Percentiles rank a stretch among this genome's conserved stretches.
These are phyloP conservation scores for Pomacea canaliculata DNA, from an alignment of 2,888 invertebrate species.

Conservation along the genomic window DNA sequence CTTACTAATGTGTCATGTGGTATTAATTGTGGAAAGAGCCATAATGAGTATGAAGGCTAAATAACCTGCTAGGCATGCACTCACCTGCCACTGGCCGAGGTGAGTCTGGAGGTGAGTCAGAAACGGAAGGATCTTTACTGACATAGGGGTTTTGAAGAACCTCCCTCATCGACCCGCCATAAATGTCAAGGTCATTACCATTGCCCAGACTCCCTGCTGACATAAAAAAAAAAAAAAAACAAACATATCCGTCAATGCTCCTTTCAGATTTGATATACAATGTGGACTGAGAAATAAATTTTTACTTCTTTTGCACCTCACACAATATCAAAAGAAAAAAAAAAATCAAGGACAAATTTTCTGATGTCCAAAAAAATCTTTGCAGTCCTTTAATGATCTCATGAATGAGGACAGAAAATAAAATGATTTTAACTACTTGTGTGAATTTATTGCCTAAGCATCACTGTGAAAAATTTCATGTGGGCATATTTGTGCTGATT, in stretches of 20 bases:
- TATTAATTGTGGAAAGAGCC: too few species aligned
- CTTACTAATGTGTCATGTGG: too few species aligned
- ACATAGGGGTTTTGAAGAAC: background rate
- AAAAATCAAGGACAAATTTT: background rate
- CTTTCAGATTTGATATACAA: too few species aligned
- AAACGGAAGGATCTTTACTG: background rate
- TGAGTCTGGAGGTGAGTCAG: slow-evolving; percentile 17
- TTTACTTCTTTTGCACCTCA: too few species aligned
- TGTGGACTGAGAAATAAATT: too few species aligned
- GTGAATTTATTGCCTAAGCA: too few species aligned
- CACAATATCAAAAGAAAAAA: too few species aligned
- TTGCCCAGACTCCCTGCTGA: background rate
- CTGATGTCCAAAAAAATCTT: background rate
- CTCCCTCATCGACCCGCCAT: slow-evolving; percentile 13
- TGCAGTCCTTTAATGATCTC: background rate
- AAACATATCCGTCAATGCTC: too few species aligned
- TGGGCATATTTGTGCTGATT: too few species aligned
- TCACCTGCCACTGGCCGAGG: slow-evolving; percentile 20
- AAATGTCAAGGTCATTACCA: slow-evolving; percentile 9
- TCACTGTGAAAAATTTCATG: too few species aligned
- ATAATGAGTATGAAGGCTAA: too few species aligned
- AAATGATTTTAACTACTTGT: background rate
- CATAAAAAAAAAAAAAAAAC: too few species aligned
- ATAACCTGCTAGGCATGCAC: background rate
- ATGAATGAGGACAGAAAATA: background rate